Evolutionary conservation across 2,113 vertebrate genomes (phyloP), one percentile per base, ranked within the genome.

Genomic region (Hyperopisus bebe): DNA sequence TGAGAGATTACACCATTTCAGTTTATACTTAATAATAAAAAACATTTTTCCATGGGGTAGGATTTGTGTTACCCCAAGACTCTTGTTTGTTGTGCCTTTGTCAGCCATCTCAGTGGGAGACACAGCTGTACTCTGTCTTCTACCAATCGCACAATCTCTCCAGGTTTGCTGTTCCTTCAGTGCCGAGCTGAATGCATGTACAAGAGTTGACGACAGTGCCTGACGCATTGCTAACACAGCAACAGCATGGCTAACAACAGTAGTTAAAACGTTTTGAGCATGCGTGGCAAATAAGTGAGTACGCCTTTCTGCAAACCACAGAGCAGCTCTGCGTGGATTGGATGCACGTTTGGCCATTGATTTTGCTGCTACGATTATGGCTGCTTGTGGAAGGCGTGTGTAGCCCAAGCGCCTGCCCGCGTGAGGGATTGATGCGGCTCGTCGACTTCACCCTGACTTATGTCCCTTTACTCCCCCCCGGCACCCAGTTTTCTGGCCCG

Each of bases 401-500:
- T 48, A 87, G 31, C 86, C 88, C 70, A 80, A 39, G 88, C 91
- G 53, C 83, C 8, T 51, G 48, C 55, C 87, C 83, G 42, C 0
- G 15, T 35, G 47, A 53, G 50, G 51, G 89, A 83, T n/a, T 48
- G 55, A 83, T 77, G 86, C 21, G 46, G 83, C 74, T 66, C 70
- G 84, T 92, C 77, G 88, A 89, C 62, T 84, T 51, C 53, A 70
- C 48, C 35, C 86, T 21, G 89, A 24, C 85, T 86, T 15, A 90
- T 89, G n/a, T 80, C 90, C 24, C 42, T 77, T 87, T 74, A 31
- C 77, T 55, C 58, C 19, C 24, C 87, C 58, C 27, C 39, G 89
- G 92, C 91, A 88, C 87, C 91, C 85, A 31, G 17, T 15, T 42
- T 92, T 93, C 93, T 51, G 87, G 91, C 88, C 87, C 77, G 84